Conservation (phyloP, 2,888 invertebrate genomes). For the Agonum fuliginosum region DNA sequence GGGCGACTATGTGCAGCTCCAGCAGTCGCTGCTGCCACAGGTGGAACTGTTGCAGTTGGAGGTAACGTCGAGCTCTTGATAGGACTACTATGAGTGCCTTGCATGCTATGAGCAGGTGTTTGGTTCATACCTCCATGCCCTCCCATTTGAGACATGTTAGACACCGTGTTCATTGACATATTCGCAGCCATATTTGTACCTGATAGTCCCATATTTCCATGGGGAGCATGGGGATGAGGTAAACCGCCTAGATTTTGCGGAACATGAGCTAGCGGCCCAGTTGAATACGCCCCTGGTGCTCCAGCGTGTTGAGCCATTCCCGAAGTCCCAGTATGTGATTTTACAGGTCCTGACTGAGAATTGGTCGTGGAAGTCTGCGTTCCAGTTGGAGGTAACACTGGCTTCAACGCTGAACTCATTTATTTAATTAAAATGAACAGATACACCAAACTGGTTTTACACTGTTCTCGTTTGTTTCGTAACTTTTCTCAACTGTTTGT, state of each 20-base stretch:
- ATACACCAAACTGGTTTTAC: not conserved
- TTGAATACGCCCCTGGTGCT: conserved; percentile 67
- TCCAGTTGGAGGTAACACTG: conserved; percentile 74
- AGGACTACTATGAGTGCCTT: conserved; percentile 48
- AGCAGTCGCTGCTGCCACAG: conserved; percentile 34
- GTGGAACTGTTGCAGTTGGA: conserved; percentile 52
- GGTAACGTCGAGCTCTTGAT: conserved; percentile 43
- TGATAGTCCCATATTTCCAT: conserved; percentile 31
- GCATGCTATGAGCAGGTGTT: conserved; percentile 41
- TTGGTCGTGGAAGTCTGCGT: conserved; percentile 69
- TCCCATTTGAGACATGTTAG: conserved; percentile 50
- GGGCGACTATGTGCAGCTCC: conserved; percentile 18
- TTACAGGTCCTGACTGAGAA: conserved; percentile 65
- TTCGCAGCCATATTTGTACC: conserved; percentile 45
- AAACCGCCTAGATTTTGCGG: conserved; percentile 67
- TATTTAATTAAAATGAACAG: conserved; percentile 66
- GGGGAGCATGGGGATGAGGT: conserved; percentile 62
- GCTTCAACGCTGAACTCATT: conserved; percentile 80
- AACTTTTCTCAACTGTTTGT: not conserved
- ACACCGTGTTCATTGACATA: conserved; percentile 43
- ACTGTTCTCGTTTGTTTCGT: not conserved
- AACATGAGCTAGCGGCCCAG: conserved; percentile 68
- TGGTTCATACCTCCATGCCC: conserved; percentile 46
- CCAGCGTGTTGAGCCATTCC: conserved; percentile 57
- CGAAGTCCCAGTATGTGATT: conserved; percentile 69